Conservation (phyloP, 2,797 vertebrate species). For the Alexandromys oeconomus region DNA sequence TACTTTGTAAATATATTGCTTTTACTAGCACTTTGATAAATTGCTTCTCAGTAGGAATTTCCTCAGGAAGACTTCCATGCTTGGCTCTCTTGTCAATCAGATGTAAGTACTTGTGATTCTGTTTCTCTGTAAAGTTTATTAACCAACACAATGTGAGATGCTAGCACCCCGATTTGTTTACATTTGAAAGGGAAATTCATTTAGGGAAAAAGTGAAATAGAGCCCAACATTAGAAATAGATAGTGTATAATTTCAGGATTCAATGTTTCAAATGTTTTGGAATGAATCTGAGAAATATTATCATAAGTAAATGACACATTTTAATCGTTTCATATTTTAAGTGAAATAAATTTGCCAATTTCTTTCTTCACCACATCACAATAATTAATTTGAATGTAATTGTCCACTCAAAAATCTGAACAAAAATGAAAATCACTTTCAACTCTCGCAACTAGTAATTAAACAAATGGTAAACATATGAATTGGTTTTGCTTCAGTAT, state of each 20-base stretch:
- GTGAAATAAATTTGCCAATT: neutral
- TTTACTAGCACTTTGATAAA: neutral
- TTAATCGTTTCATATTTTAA: constrained; percentile 18
- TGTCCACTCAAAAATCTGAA: constrained; percentile 5
- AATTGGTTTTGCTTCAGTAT: neutral
- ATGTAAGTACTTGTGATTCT: neutral
- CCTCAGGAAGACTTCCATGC: neutral
- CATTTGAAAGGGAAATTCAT: neutral
- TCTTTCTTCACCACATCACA: constrained; percentile 8
- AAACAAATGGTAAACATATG: neutral
- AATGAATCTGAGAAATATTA: constrained; percentile 23
- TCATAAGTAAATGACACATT: neutral
- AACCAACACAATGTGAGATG: neutral
- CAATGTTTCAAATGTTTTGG: constrained; percentile 29
- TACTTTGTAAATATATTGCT: neutral
- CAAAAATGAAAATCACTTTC: constrained; percentile 8
- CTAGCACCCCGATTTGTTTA: neutral
- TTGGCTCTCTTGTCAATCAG: neutral
- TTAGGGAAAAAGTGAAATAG: neutral
- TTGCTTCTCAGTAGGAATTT: neutral
- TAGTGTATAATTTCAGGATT: neutral
- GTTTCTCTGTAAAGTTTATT: neutral
- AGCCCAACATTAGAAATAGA: neutral
- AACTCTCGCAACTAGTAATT: neutral
- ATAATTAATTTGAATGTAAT: constrained; percentile 10